Evolutionary conservation across 2,888 invertebrate genomes (phyloP).

Genomic region (Limnephilus rhombicus): DNA sequence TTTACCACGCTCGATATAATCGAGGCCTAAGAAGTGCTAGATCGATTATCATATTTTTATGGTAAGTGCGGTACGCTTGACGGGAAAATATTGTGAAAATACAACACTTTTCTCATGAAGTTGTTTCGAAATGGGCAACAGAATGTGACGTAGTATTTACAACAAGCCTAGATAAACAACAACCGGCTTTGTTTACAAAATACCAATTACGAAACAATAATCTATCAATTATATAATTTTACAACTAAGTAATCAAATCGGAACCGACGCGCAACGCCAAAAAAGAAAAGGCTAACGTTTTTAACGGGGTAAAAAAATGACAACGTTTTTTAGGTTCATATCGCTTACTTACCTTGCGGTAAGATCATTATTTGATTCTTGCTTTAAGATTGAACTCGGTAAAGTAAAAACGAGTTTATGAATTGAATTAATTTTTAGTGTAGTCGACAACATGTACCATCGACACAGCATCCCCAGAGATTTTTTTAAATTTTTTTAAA

Average conservation of each 20-base stretch:
- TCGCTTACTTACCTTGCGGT: not conserved
- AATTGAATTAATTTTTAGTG: no score
- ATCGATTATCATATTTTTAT: not conserved
- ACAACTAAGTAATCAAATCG: not conserved
- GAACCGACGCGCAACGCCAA: not conserved
- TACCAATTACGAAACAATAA: not conserved
- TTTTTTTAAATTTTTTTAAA: no score
- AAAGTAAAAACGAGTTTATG: no score
- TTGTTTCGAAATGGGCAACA: not conserved
- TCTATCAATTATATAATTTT: not conserved
- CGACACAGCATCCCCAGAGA: no score
- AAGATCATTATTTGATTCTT: no score
- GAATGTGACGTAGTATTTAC: not conserved
- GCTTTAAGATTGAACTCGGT: no score
- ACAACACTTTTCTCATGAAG: not conserved
- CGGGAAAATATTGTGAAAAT: not conserved
- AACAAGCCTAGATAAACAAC: not conserved
- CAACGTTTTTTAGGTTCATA: not conserved
- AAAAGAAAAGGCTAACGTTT: not conserved
- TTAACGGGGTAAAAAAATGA: not conserved
- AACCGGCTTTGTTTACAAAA: conserved; percentile 1
- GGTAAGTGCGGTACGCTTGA: not conserved
- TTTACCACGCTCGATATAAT: not conserved
- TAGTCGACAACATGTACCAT: no score
- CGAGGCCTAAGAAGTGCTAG: not conserved